Percentiles rank a stretch among this genome's conserved stretches.
Evolutionary conservation across 2,113 vertebrate genomes (phyloP).

Genomic region (Etia nguti): DNA sequence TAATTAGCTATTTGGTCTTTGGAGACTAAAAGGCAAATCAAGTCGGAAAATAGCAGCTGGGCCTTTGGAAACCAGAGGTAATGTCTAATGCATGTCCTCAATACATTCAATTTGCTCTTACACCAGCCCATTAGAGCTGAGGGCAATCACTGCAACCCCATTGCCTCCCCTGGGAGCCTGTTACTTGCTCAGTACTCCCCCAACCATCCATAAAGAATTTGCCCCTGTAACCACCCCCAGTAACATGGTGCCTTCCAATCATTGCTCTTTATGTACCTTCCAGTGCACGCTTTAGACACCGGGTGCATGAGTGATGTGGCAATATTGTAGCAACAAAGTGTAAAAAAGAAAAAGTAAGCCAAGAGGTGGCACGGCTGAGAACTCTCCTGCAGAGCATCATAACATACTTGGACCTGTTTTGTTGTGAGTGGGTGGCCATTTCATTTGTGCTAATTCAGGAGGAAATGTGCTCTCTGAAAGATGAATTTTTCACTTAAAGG

Average conservation of each 20-base stretch:
- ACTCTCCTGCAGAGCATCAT: neutral
- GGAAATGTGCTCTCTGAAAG: neutral
- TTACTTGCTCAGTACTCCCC: neutral
- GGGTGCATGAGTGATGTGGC: neutral
- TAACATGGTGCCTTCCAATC: neutral
- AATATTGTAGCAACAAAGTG: neutral
- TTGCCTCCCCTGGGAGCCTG: slow-evolving; percentile 20
- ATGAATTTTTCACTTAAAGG: neutral
- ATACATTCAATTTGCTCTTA: slow-evolving; percentile 35
- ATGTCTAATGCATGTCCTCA: slow-evolving; percentile 40
- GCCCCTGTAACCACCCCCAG: neutral
- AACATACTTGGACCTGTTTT: neutral
- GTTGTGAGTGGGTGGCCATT: neutral
- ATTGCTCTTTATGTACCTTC: neutral
- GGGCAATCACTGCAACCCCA: slow-evolving; percentile 40
- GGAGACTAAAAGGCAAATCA: neutral
- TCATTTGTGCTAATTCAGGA: neutral
- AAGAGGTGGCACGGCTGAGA: neutral
- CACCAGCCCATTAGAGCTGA: slow-evolving; percentile 21
- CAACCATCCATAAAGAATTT: neutral
- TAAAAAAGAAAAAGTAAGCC: neutral
- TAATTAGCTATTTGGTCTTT: neutral
- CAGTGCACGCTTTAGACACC: neutral
- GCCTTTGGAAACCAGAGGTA: slow-evolving; percentile 19
- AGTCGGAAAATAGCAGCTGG: slow-evolving; percentile 41